A percentile compares a stretch with the other conserved stretches of the same genome.
These are phyloP conservation scores for Molossus molossus DNA, from an alignment of 2,797 vertebrate species.

Conservation along the genomic window DNA sequence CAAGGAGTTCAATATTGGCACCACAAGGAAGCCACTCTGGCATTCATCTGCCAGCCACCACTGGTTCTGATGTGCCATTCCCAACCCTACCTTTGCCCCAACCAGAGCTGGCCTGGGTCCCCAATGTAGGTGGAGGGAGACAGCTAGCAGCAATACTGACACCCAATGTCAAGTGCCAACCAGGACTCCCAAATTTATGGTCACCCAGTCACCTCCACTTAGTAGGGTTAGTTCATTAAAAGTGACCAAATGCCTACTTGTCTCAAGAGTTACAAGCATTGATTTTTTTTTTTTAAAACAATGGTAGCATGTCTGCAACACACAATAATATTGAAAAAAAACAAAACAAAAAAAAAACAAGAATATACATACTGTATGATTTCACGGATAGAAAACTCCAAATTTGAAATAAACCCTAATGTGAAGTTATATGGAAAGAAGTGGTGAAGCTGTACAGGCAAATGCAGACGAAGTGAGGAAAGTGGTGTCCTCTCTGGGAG, in stretches of 20 bases:
- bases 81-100: background rate
- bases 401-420: background rate
- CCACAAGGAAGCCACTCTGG: background rate
- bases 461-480: background rate
- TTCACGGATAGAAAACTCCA: constrained; percentile 29
- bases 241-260: constrained; percentile 32
- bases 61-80: background rate
- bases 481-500: background rate
- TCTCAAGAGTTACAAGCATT: background rate
- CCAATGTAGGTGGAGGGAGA: background rate
- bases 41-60: background rate
- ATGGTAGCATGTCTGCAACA: constrained; percentile 14
- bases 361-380: background rate
- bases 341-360: background rate
- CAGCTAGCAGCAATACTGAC: background rate
- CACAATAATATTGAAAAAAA: background rate
- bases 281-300: constrained; percentile 50
- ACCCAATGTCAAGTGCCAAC: background rate
- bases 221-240: constrained; percentile 6
- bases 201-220: background rate
- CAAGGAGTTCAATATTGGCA: background rate
- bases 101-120: background rate
- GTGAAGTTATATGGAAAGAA: background rate
- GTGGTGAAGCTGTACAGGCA: background rate
- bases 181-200: background rate